A percentile compares a stretch with the other conserved stretches of the same genome.
These are phyloP conservation scores for Adelges cooleyi DNA, from an alignment of 1,140 invertebrate genomes.

Conservation along the genomic window DNA sequence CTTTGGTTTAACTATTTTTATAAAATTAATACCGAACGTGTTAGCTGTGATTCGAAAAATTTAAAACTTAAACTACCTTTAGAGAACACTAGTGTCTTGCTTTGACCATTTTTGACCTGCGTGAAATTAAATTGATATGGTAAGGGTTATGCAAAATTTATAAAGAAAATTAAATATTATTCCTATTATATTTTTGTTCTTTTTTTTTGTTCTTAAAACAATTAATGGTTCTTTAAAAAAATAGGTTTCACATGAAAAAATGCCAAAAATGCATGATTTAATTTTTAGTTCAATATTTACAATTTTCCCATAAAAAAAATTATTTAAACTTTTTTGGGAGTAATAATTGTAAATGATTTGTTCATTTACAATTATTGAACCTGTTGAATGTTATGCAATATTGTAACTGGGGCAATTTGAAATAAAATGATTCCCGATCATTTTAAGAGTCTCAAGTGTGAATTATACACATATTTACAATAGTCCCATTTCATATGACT, in stretches of 20 bases:
- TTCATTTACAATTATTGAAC: no score
- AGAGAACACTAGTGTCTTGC: no score
- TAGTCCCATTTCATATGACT: neutral
- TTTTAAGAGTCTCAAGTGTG: neutral
- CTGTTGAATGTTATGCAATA: neutral
- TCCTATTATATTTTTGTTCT: neutral
- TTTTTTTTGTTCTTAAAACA: neutral
- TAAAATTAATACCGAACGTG: no score
- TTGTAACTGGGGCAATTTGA: neutral
- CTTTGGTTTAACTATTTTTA: no score
- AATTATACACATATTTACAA: neutral
- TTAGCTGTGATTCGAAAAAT: no score
- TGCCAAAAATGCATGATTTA: neutral
- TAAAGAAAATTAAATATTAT: neutral
- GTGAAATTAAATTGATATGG: no score
- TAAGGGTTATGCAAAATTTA: neutral
- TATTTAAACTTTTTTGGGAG: neutral
- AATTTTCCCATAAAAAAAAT: neutral
- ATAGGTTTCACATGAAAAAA: neutral
- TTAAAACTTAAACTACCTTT: no score
- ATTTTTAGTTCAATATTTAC: neutral
- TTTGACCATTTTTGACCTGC: no score
- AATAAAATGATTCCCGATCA: neutral
- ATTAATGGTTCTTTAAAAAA: neutral
- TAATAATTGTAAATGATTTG: neutral